Conservation (phyloP, 2,113 vertebrate genomes). For the Chunga burmeisteri region DNA sequence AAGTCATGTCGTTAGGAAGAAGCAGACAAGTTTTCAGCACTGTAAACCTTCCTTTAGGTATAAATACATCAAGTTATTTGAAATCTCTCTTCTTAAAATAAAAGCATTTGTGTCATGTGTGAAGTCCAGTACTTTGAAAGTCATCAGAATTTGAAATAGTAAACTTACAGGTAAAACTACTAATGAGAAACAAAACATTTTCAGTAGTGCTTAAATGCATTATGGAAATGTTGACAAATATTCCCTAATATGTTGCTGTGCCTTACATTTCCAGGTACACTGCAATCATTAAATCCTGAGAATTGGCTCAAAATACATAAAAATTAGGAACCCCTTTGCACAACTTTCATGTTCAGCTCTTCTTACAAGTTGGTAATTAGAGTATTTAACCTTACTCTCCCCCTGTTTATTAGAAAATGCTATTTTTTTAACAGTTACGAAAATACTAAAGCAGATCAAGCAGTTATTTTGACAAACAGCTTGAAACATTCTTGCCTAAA, state of each 20-base stretch:
- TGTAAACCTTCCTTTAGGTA: neutral
- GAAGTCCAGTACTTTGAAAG: neutral
- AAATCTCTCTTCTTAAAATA: neutral
- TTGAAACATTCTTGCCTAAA: slow-evolving; percentile 75
- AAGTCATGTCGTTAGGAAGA: neutral
- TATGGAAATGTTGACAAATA: neutral
- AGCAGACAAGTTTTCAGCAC: neutral
- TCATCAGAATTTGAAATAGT: neutral
- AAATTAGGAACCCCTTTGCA: slow-evolving; percentile 58
- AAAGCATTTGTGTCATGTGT: neutral
- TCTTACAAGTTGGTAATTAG: slow-evolving; percentile 68
- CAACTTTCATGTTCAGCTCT: slow-evolving; percentile 65
- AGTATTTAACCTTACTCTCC: slow-evolving; percentile 71
- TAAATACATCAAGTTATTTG: neutral
- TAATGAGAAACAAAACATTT: neutral
- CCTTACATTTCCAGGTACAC: neutral
- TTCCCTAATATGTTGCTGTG: slow-evolving; percentile 20
- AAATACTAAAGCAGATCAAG: slow-evolving; percentile 70
- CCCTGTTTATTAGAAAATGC: slow-evolving; percentile 71
- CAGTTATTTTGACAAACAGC: slow-evolving; percentile 75
- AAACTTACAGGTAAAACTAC: neutral
- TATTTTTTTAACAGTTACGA: slow-evolving; percentile 70
- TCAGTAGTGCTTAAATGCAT: neutral
- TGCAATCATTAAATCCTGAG: slow-evolving; percentile 50
- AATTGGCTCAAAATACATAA: slow-evolving; percentile 56